Conservation (phyloP, 2,113 vertebrate species). For the Noctilio leporinus region DNA sequence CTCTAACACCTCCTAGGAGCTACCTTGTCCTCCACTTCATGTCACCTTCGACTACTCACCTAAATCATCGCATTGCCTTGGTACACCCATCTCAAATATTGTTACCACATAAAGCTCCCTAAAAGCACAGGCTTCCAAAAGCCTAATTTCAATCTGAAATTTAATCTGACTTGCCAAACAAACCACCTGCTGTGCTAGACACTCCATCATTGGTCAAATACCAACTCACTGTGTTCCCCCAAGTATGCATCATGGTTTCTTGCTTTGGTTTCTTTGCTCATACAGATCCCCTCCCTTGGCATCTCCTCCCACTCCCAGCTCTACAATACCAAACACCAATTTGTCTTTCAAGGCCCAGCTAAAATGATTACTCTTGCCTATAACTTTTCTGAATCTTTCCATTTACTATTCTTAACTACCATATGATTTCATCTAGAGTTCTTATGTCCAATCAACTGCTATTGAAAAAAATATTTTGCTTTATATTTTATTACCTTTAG, state of each 20-base stretch:
- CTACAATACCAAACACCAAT: neutral
- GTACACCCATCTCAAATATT: neutral
- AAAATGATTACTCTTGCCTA: neutral
- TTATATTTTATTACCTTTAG: no score
- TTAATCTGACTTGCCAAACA: neutral
- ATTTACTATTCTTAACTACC: neutral
- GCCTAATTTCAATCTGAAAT: neutral
- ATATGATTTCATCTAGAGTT: neutral
- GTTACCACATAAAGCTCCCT: neutral
- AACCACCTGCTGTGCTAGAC: neutral
- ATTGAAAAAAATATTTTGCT: no score
- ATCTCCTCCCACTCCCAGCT: neutral
- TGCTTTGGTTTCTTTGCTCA: neutral
- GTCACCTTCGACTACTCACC: neutral
- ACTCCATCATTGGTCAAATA: neutral
- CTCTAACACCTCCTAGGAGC: neutral
- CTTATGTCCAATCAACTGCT: neutral
- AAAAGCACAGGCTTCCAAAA: neutral
- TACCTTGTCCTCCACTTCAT: neutral
- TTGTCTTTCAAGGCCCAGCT: neutral
- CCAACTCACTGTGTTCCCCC: neutral
- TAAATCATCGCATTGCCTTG: neutral
- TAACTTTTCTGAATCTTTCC: neutral
- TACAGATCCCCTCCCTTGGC: neutral
- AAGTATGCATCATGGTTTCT: neutral